A percentile compares a stretch with the other conserved stretches of the same genome.
Evolutionary conservation across 2,797 vertebrate genomes (phyloP).

Genomic region (Apogon hyalosoma): DNA sequence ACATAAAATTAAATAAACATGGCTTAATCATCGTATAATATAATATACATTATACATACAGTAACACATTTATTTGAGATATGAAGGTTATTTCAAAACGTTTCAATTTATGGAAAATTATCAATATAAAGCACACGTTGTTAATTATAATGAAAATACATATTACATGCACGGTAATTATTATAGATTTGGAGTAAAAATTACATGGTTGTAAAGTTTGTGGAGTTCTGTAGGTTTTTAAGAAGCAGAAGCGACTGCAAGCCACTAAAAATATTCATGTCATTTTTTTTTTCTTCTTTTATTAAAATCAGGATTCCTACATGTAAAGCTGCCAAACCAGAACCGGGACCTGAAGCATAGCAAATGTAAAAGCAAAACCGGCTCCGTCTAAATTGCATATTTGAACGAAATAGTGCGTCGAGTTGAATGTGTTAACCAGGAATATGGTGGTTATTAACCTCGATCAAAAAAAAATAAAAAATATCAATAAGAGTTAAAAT

Average conservation of each 20-base stretch:
- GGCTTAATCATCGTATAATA: neutral
- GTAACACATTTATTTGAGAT: neutral
- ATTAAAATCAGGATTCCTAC: neutral
- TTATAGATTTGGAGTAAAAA: no score
- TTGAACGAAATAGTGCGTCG: neutral
- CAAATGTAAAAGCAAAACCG: neutral
- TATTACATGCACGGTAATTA: no score
- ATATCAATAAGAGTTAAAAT: slow-evolving; percentile 5
- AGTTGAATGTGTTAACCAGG: neutral
- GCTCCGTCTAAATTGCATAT: neutral
- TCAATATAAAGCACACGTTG: neutral
- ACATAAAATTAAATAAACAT: neutral
- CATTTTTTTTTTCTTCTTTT: neutral
- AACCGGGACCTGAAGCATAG: slow-evolving; percentile 5
- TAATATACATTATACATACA: slow-evolving; percentile 2
- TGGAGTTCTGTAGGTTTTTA: no score
- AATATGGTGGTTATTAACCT: slow-evolving; percentile 2
- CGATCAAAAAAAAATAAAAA: no score
- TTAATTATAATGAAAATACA: neutral
- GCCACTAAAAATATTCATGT: neutral
- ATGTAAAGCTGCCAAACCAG: slow-evolving; percentile 8
- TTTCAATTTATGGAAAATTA: slow-evolving; percentile 12
- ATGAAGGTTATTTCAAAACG: neutral
- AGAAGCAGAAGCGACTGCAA: slow-evolving; percentile 1
- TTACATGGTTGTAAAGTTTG: no score